phyloP scores from a whole-genome alignment of 2,113 vertebrate species.

The Neotragus moschatus region DNA sequence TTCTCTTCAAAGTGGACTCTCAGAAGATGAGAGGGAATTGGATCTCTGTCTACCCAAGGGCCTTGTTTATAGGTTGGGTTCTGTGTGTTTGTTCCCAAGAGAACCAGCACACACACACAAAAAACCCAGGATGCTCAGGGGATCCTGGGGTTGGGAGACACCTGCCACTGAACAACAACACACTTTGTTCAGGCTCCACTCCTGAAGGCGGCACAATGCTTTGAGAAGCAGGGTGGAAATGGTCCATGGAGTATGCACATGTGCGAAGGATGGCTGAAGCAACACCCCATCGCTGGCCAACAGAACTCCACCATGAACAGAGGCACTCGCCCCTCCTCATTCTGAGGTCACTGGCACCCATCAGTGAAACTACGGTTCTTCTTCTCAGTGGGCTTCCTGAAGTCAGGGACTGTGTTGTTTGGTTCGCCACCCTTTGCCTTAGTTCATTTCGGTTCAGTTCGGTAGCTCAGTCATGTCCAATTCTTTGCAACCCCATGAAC shows the following conservation, averaged over 20 bases:
- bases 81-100: neutral
- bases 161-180: accelerated
- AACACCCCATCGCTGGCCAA: accelerated
- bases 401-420: neutral
- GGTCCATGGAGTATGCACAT: accelerated
- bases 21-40: neutral
- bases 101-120: neutral
- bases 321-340: neutral
- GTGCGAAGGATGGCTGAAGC: neutral
- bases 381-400: neutral
- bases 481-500: neutral
- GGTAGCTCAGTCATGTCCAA: accelerated
- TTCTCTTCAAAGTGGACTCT: neutral
- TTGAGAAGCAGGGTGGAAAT: neutral
- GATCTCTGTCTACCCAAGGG: neutral
- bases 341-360: accelerated
- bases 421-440: neutral
- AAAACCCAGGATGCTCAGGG: neutral
- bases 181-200: accelerated
- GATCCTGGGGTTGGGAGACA: neutral
- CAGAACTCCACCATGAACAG: accelerated
- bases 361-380: accelerated
- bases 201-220: neutral
- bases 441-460: neutral
- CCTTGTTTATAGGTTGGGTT: neutral